Evolutionary conservation across 2,888 invertebrate genomes (phyloP).

Genomic region (Craniophora ligustri): DNA sequence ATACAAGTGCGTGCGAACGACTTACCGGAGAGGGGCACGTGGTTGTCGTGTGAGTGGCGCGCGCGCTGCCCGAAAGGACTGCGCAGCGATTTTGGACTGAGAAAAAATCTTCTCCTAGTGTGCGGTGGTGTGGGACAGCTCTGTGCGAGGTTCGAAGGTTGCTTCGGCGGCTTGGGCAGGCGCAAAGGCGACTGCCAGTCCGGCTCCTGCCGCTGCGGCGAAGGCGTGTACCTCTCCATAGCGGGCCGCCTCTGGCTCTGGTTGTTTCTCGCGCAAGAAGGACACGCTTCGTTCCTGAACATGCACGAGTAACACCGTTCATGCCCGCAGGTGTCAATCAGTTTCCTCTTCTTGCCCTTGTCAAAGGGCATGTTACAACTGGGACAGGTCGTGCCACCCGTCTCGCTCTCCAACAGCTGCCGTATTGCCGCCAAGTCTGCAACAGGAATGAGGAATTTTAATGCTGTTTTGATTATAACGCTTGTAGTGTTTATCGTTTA

Average conservation of each 20-base stretch:
- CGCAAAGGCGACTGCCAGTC: constrained; percentile 88
- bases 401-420: constrained; percentile 93
- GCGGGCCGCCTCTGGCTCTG: constrained; percentile 76
- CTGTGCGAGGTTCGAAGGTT: constrained; percentile 87
- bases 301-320: constrained; percentile 98
- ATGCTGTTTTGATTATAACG: constrained; percentile 48
- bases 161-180: constrained; percentile 89
- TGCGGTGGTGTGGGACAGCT: constrained; percentile 95
- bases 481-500: constrained; percentile 51
- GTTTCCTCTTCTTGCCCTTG: constrained; percentile 97
- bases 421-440: constrained; percentile 95
- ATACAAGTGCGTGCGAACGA: constrained; percentile 54
- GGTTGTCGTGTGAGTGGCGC: constrained; percentile 88
- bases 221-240: constrained; percentile 83
- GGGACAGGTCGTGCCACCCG: constrained; percentile 92
- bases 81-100: constrained; percentile 93
- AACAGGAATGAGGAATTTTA: constrained; percentile 73
- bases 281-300: constrained; percentile 97
- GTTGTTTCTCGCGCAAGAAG: constrained; percentile 91
- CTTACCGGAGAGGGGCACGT: constrained; percentile 92
- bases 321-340: constrained; percentile 98
- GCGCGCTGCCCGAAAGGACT: constrained; percentile 92
- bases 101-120: constrained; percentile 93
- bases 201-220: constrained; percentile 78
- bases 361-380: constrained; percentile 98